These are phyloP conservation scores for Cyprinodon tularosa DNA, from an alignment of 2,113 vertebrate species.

Conservation along the genomic window DNA sequence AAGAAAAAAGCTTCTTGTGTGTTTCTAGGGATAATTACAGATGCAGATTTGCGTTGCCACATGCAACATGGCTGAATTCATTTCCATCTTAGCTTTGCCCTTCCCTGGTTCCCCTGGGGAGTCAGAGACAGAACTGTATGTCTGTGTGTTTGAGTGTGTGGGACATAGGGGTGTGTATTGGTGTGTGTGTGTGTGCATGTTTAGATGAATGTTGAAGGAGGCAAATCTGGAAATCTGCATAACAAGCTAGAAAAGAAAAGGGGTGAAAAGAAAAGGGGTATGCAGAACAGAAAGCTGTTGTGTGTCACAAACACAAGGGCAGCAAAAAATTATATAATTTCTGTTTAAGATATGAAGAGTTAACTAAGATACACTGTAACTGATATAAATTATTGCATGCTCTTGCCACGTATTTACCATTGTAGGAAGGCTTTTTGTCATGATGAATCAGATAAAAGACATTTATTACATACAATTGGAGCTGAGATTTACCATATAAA, in stretches of 20 bases:
- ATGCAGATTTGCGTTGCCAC: conserved; percentile 85
- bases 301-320: conserved; percentile 12
- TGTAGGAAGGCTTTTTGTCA: neutral
- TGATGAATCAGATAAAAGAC: conserved; percentile 17
- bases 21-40: conserved; percentile 84
- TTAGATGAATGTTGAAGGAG: conserved; percentile 53
- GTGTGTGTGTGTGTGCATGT: conserved; percentile 25
- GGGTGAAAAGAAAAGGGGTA: conserved; percentile 49
- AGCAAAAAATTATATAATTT: conserved; percentile 39
- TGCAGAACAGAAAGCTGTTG: conserved; percentile 40
- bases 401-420: neutral
- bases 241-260: conserved; percentile 73
- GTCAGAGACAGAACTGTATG: conserved; percentile 59
- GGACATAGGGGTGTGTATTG: conserved; percentile 19
- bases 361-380: conserved; percentile 8
- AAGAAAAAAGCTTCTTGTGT: conserved; percentile 68
- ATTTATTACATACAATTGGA: neutral
- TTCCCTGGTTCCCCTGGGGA: conserved; percentile 81
- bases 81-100: conserved; percentile 82
- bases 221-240: conserved; percentile 78
- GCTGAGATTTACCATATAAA: too few species aligned
- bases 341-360: neutral
- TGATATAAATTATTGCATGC: neutral
- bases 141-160: conserved; percentile 41
- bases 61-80: conserved; percentile 86